These are phyloP conservation scores for Diogma glabrata DNA, from an alignment of 2,888 invertebrate species.

Conservation along the genomic window DNA sequence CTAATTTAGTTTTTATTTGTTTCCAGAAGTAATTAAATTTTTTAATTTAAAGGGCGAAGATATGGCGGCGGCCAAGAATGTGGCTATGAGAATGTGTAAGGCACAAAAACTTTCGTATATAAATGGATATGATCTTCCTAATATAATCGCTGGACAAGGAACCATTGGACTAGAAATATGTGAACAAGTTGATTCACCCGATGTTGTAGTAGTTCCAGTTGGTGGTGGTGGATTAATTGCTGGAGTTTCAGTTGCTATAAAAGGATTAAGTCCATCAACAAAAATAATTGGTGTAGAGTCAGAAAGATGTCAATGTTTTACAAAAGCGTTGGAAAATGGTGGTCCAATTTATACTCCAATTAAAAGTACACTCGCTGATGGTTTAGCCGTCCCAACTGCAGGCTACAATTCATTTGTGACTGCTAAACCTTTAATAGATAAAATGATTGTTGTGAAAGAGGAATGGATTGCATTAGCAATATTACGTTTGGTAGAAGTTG, in stretches of 20 bases:
- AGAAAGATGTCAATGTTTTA: constrained; percentile 81
- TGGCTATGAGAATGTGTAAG: constrained; percentile 64
- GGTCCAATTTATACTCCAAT: constrained; percentile 55
- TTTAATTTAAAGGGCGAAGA: constrained; percentile 47
- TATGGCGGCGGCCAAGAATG: constrained; percentile 72
- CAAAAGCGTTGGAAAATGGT: constrained; percentile 54
- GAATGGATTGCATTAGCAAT: constrained; percentile 77
- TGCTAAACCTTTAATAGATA: constrained; percentile 59
- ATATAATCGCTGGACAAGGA: constrained; percentile 91
- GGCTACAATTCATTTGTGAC: constrained; percentile 78
- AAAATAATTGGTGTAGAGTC: constrained; percentile 88
- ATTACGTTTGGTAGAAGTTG: constrained; percentile 63
- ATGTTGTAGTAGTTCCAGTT: constrained; percentile 83
- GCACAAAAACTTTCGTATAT: constrained; percentile 66
- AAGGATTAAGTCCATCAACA: constrained; percentile 69
- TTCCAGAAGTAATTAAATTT: not conserved
- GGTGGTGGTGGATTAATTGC: constrained; percentile 57
- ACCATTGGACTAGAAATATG: constrained; percentile 87
- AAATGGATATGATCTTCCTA: constrained; percentile 92
- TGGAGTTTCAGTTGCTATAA: constrained; percentile 80
- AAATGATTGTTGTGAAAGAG: constrained; percentile 67
- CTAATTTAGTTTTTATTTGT: not conserved
- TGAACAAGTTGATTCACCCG: constrained; percentile 77
- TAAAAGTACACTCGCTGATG: constrained; percentile 73
- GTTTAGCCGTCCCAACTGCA: constrained; percentile 76